Evolutionary conservation across 1,140 invertebrate genomes (phyloP), one percentile per base, ranked within the genome.

Genomic region (Zaprionus capensis): DNA sequence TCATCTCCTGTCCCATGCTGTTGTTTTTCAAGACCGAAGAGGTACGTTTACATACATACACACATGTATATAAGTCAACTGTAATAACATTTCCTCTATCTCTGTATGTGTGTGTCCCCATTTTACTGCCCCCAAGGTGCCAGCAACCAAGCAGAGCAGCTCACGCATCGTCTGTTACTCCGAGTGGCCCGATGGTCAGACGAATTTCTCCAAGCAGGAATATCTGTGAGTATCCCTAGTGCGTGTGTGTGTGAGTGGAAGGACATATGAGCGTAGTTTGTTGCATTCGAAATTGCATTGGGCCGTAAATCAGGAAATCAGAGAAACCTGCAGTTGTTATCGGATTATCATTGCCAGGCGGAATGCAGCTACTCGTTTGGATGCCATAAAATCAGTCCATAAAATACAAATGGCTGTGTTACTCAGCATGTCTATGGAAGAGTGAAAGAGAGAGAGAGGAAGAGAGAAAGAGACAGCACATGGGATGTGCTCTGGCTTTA

Each of bases 1-100:
- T 96, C 12, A 94, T 98, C 34, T 96, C 97, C 20, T 94, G 97
- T 79, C 98, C 98, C 2, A 97, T 96, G 93, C 93, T 98, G 24
- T 93, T 98, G 22, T 98, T 96, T 92, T 97, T 96, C 87, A 97
- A 95, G 5, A 97, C 96, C 0, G 95, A 94, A 58, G 92, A 93
- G 58, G 93, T 93, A 7, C 93, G 49, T 38, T 46, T 51, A 63
- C 24, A 41, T 7, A 11, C 34, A 24, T 9, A 12, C 34, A 24
- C 7, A 57, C 7, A 7, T 7, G 1, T 28, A 9, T 56, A 2
- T 17, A 11, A n/a, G 38, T 1, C 41, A 7, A 51, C 4, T 11
- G 20, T 24, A 51, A 51, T 51, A 51, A 51, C 20, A 24, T 51
- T 51, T n/a, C 2, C 26, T 15, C 22, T 24, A 15, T 41, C 38